Conservation (phyloP, 2,113 vertebrate species). For the Falcunculus frontatus region DNA sequence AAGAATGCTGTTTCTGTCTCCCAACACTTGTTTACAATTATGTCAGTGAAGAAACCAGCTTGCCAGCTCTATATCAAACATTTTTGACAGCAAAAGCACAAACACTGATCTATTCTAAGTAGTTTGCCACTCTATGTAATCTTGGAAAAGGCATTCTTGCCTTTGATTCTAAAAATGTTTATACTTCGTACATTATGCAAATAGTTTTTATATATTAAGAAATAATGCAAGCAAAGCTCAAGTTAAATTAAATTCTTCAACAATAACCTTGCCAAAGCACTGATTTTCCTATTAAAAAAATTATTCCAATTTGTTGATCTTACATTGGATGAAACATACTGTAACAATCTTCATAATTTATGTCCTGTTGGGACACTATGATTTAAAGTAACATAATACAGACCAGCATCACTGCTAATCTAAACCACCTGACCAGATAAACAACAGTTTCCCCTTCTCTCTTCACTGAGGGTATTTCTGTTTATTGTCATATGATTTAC, state of each 20-base stretch:
- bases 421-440: conserved; percentile 93
- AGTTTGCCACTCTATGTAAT: conserved; percentile 50
- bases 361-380: conserved; percentile 92
- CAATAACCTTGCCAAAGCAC: conserved; percentile 79
- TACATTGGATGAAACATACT: conserved; percentile 83
- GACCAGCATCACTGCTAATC: conserved; percentile 91
- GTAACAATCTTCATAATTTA: conserved; percentile 87
- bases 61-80: conserved; percentile 54
- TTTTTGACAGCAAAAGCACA: conserved; percentile 57
- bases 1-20: conserved; percentile 17
- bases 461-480: conserved; percentile 84
- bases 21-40: conserved; percentile 45
- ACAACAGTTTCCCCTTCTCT: conserved; percentile 79
- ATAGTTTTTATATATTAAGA: conserved; percentile 79
- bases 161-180: conserved; percentile 72
- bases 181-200: conserved; percentile 77
- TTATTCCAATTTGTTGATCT: conserved; percentile 88
- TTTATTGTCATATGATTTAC: conserved; percentile 91
- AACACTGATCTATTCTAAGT: conserved; percentile 56
- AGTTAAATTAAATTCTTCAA: conserved; percentile 78
- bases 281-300: conserved; percentile 84
- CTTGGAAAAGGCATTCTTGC: conserved; percentile 63
- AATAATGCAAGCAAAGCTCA: conserved; percentile 75
- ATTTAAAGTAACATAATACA: conserved; percentile 97
- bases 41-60: conserved; percentile 45